Conservation (phyloP, 2,888 invertebrate genomes). For the Drosophila tripunctata region DNA sequence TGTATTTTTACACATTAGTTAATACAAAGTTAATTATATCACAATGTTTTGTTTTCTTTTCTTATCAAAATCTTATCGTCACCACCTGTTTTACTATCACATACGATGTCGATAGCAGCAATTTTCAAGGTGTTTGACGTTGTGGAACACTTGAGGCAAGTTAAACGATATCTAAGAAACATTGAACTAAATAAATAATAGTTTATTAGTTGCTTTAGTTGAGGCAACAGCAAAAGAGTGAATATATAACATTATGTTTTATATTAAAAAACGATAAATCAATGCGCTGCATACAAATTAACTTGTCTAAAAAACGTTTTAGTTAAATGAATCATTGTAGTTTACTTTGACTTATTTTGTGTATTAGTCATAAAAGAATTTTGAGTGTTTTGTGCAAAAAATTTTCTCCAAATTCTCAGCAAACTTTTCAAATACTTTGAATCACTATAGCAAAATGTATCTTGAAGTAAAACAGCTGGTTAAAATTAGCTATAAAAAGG, state of each 20-base stretch:
- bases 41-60: not conserved
- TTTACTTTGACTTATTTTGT: not conserved
- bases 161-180: constrained; percentile 11
- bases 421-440: too few relatives aligned
- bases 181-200: constrained; percentile 16
- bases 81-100: constrained; percentile 37
- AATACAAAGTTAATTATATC: constrained; percentile 14
- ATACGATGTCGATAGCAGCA: constrained; percentile 8
- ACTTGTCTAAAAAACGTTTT: not conserved
- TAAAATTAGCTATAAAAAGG: not conserved
- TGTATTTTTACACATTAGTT: constrained; percentile 11
- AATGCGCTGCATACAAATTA: not conserved
- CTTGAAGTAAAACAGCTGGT: constrained; percentile 1
- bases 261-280: not conserved
- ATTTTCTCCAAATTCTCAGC: too few relatives aligned
- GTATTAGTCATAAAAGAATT: not conserved
- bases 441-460: too few relatives aligned
- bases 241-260: not conserved
- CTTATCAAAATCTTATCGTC: constrained; percentile 47
- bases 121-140: constrained; percentile 28
- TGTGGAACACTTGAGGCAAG: constrained; percentile 20
- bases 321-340: not conserved
- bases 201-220: too few relatives aligned
- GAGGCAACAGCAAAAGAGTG: not conserved
- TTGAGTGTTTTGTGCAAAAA: not conserved